These are phyloP conservation scores for Meandrusa payeni DNA, from an alignment of 2,888 invertebrate species.

Conservation along the genomic window DNA sequence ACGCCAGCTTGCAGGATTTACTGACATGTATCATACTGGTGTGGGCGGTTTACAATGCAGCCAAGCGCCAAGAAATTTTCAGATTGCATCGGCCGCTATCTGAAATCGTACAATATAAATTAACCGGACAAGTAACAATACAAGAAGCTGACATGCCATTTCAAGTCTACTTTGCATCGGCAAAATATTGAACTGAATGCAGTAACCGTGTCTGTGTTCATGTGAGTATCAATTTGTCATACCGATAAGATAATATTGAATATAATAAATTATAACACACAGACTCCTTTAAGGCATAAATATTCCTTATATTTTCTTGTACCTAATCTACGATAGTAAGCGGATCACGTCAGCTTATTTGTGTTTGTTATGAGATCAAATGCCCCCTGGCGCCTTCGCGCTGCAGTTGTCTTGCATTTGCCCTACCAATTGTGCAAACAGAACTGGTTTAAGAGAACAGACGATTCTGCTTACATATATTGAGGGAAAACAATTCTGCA, in stretches of 20 bases:
- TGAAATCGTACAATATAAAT: constrained; percentile 34
- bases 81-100: constrained; percentile 24
- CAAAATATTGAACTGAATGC: constrained; percentile 49
- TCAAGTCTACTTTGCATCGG: constrained; percentile 48
- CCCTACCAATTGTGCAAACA: constrained; percentile 54
- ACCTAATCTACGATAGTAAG: constrained; percentile 72
- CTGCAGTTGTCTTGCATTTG: constrained; percentile 44
- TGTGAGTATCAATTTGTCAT: constrained; percentile 36
- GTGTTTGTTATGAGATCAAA: constrained; percentile 75
- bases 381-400: constrained; percentile 56
- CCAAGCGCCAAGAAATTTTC: constrained; percentile 16
- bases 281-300: constrained; percentile 29
- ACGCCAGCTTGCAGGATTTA: constrained; percentile 16
- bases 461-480: constrained; percentile 27
- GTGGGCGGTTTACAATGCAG: constrained; percentile 23
- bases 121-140: constrained; percentile 44
- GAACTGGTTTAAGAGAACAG: constrained; percentile 34
- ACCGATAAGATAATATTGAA: constrained; percentile 30
- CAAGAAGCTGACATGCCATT: constrained; percentile 43
- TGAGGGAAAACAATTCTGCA: constrained; percentile 48
- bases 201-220: constrained; percentile 31
- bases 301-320: constrained; percentile 36
- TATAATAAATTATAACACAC: constrained; percentile 36
- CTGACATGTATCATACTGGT: constrained; percentile 17
- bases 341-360: constrained; percentile 79